Conservation (phyloP, 2,888 invertebrate genomes). For the Meteorus cinctellus region DNA sequence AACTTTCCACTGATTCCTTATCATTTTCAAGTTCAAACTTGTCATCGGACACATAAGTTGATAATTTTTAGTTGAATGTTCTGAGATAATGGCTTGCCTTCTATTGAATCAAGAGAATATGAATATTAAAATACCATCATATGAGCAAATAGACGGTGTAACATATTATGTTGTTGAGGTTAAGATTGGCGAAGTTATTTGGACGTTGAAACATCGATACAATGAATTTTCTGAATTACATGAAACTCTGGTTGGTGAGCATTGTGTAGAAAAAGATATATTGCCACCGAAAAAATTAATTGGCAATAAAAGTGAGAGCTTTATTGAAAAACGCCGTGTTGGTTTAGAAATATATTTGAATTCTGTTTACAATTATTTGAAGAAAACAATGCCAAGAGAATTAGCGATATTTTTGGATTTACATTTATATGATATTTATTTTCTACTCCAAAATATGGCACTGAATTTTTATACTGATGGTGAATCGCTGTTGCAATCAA, state of each 20-base stretch:
- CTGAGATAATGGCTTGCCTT: slow-evolving; percentile 82
- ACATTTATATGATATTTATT: slow-evolving; percentile 91
- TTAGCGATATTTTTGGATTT: slow-evolving; percentile 91
- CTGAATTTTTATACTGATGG: slow-evolving; percentile 85
- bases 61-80: background rate
- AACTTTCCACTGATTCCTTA: background rate
- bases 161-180: slow-evolving; percentile 84
- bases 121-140: slow-evolving; percentile 79
- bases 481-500: slow-evolving; percentile 79
- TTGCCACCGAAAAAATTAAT: slow-evolving; percentile 95
- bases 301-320: slow-evolving; percentile 90
- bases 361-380: slow-evolving; percentile 84
- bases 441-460: slow-evolving; percentile 88
- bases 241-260: slow-evolving; percentile 85
- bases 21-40: background rate
- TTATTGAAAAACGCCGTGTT: slow-evolving; percentile 87
- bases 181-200: slow-evolving; percentile 82
- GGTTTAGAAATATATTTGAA: slow-evolving; percentile 88
- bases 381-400: slow-evolving; percentile 85
- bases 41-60: background rate
- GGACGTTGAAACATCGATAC: slow-evolving; percentile 91
- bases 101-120: slow-evolving; percentile 81
- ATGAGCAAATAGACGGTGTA: slow-evolving; percentile 79
- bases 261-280: slow-evolving; percentile 88
- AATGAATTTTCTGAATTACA: slow-evolving; percentile 93